Percentiles rank a stretch among this genome's conserved stretches.
Conservation (phyloP, 2,888 invertebrate species). For the Agrochola macilenta region DNA sequence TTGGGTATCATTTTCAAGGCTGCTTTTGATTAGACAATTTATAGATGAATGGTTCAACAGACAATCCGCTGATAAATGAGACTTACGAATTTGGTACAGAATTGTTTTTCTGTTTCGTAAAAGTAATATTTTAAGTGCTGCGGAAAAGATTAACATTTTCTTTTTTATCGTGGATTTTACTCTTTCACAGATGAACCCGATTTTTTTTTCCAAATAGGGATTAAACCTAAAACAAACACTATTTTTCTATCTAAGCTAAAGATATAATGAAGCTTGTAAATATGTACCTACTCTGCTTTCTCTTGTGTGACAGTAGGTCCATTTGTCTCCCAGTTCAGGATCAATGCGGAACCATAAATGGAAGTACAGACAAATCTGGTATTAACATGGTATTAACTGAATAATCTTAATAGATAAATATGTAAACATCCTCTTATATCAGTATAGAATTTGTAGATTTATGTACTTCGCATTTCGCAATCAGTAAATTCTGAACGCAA, state of each 20-base stretch:
- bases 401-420: constrained; percentile 2
- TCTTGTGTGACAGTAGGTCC: neutral
- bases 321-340: constrained; percentile 5
- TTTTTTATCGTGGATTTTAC: neutral
- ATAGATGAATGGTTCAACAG: constrained; percentile 16
- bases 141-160: constrained; percentile 13
- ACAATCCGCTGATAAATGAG: constrained; percentile 29
- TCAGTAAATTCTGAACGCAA: neutral
- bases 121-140: constrained; percentile 22
- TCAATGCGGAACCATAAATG: constrained; percentile 1
- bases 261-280: neutral
- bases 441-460: neutral
- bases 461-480: neutral
- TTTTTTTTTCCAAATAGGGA: neutral
- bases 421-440: neutral
- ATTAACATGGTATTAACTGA: constrained; percentile 12
- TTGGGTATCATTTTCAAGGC: constrained; percentile 30
- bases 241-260: neutral
- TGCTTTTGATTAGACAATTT: constrained; percentile 23
- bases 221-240: neutral
- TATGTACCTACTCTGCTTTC: constrained; percentile 1
- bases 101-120: constrained; percentile 11
- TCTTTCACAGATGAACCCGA: neutral
- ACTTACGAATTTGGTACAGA: neutral
- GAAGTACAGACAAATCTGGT: constrained; percentile 9